These are phyloP conservation scores for Onychorhynchus coronatus DNA, from an alignment of 2,113 vertebrate species.

Conservation along the genomic window DNA sequence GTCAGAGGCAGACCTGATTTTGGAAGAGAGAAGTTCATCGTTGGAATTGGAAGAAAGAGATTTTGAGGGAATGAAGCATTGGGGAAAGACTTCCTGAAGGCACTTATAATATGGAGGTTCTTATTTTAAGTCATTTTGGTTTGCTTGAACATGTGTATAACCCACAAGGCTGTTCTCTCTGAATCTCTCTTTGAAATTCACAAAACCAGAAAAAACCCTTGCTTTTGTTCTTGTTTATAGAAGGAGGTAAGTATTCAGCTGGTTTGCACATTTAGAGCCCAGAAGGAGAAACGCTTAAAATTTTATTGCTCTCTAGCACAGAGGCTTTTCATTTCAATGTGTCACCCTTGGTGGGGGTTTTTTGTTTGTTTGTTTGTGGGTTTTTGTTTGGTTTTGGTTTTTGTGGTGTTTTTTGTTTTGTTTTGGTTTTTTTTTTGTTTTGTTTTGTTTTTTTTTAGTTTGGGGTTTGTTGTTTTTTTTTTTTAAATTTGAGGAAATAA, in stretches of 20 bases:
- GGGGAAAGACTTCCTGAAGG: background rate
- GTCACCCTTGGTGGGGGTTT: no score
- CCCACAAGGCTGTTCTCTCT: background rate
- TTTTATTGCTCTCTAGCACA: background rate
- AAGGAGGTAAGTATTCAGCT: background rate
- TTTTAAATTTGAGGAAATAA: background rate
- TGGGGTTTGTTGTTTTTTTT: accelerated
- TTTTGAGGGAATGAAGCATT: background rate
- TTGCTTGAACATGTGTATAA: background rate
- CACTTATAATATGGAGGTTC: background rate
- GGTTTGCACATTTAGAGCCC: background rate
- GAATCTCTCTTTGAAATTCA: background rate
- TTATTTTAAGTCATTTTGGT: background rate
- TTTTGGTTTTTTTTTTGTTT: no score
- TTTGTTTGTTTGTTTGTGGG: no score
- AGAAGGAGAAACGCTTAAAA: background rate
- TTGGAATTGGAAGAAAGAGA: background rate
- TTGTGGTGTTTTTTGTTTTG: no score
- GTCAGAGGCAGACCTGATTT: background rate
- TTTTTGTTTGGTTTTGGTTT: background rate
- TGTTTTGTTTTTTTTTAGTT: no score
- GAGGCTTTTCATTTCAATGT: background rate
- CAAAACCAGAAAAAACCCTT: background rate
- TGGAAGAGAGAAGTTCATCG: background rate
- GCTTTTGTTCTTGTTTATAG: background rate